Percentiles rank a stretch among this genome's conserved stretches.
These are phyloP conservation scores for Tragelaphus strepsiceros DNA, from an alignment of 2,113 vertebrate species.

Conservation along the genomic window DNA sequence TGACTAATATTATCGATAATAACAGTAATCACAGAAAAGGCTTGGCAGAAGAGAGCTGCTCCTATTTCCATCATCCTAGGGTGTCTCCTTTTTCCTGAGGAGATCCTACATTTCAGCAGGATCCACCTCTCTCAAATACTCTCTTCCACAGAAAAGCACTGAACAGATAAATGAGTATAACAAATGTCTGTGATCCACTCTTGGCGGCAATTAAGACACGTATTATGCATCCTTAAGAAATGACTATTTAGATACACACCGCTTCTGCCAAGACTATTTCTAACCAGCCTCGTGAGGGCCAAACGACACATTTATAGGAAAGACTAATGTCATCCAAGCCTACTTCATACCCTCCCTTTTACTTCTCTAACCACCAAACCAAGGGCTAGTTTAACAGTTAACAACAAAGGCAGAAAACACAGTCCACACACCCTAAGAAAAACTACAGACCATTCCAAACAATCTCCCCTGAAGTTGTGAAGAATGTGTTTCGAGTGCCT, in stretches of 20 bases:
- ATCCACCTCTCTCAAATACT: not conserved
- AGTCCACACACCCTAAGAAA: not conserved
- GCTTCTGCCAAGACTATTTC: conserved; percentile 13
- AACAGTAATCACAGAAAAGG: not conserved
- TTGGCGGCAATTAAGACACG: not conserved
- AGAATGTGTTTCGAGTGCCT: not conserved
- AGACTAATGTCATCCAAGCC: not conserved
- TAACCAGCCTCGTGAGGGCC: not conserved
- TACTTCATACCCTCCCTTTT: not conserved
- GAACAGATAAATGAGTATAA: not conserved
- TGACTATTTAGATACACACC: not conserved
- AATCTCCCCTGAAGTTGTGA: not conserved
- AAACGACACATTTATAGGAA: not conserved
- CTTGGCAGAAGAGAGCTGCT: not conserved
- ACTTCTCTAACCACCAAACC: not conserved
- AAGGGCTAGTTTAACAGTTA: not conserved
- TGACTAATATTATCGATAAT: not conserved
- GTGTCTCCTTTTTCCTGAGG: not conserved
- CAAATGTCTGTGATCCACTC: not conserved
- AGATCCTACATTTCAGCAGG: not conserved
- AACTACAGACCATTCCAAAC: not conserved
- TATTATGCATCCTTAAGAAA: conserved; percentile 39
- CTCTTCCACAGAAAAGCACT: not conserved
- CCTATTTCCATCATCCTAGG: not conserved
- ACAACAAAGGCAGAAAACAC: conserved; percentile 36